Base-by-base conservation (phyloP, 2,113 vertebrate genomes). In the Enhydra lutris region DNA sequence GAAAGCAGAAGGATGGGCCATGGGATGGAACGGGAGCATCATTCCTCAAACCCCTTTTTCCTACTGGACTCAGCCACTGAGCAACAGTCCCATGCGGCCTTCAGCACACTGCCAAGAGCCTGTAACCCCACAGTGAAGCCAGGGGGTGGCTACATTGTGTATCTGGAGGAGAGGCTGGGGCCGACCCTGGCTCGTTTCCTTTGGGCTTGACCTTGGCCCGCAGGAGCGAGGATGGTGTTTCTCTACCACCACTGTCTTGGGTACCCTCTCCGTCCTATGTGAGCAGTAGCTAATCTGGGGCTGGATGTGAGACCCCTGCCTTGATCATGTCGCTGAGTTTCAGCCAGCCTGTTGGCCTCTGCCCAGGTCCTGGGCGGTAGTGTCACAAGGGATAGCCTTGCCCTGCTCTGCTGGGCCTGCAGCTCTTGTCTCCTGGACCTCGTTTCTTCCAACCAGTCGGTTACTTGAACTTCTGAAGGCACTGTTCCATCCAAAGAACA, bases 171-270 rank as follows among this genome's bases (percentile, higher is more conserved):
- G 31, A 18, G n/a, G 26, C 42, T 45, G 52, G 57, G 50, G 14
- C 45, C 0, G 0, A 6, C 8, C 7, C 3, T 3, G 39, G 79
- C 31, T 5, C 0, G 29, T 13, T 4, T 23, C 20, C 34, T 11
- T 14, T 45, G n/a, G 45, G 31, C 17, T 45, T 7, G 47, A 45
- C 52, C 3, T 4, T 7, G 21, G 10, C 9, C 50, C 29, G 7
- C 12, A 0, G 57, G 55, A 7, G 9, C 45, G n/a, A 55, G 47
- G 78, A 13, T 3, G 1, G 20, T 2, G 47, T 59, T 7, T 45
- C 14, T 81, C 3, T 21, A 17, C 13, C 24, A 9, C 36, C 1
- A 0, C 1, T 10, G 0, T 31, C 23, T 17, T 69, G 36, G 5
- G 47, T 26, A 52, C 17, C 17, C 18, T 21, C 45, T 59, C 20